Percentiles rank a stretch among this genome's conserved stretches.
phyloP scores from a whole-genome alignment of 2,113 vertebrate genomes.

The Trichomycterus rosablanca region DNA sequence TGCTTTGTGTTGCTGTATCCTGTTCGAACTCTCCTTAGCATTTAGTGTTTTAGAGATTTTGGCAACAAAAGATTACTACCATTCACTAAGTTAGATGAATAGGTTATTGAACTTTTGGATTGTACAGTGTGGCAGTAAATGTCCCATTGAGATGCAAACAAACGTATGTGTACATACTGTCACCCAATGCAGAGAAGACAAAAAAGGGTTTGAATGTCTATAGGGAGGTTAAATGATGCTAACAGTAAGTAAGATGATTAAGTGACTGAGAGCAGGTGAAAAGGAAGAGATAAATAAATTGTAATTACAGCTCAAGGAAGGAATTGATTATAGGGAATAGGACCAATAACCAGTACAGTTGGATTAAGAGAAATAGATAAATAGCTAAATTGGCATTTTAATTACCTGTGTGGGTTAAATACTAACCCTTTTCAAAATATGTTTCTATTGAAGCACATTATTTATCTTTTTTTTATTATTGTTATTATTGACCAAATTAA shows the following conservation, averaged over 20 bases:
- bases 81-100: constrained; percentile 47
- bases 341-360: no score
- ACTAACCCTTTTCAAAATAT: no score
- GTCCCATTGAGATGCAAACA: constrained; percentile 46
- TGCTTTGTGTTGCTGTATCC: no score
- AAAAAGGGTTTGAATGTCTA: constrained; percentile 46
- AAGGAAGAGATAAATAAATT: constrained; percentile 58
- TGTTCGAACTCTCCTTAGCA: no score
- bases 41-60: no score
- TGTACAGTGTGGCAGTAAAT: constrained; percentile 44
- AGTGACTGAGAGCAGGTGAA: constrained; percentile 41
- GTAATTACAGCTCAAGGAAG: constrained; percentile 73
- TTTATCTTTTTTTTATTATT: no score
- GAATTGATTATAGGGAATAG: constrained; percentile 71
- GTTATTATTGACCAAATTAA: no score
- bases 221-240: constrained; percentile 29
- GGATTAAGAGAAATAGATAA: no score
- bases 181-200: constrained; percentile 19
- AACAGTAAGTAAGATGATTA: constrained; percentile 36
- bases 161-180: constrained; percentile 13
- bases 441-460: no score
- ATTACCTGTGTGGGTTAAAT: no score
- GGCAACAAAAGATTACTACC: background rate
- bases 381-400: no score
- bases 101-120: constrained; percentile 60